Base-by-base conservation (phyloP, 1,140 invertebrate species). In the Drosophila rufa region DNA sequence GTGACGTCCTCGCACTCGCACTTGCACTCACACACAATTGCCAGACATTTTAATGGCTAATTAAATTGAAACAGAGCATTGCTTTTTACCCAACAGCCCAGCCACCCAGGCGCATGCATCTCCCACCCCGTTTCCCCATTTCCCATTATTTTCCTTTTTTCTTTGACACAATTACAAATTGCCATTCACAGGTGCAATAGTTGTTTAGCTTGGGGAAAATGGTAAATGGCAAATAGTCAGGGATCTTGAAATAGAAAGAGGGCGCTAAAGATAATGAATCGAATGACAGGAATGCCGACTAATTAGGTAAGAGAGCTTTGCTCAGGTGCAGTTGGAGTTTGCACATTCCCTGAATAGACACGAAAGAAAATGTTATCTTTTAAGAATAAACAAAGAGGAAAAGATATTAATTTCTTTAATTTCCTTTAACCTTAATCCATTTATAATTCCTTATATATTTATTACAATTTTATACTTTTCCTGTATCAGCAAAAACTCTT, bases 151-250 rank as follows among this genome's bases (percentile, higher is more conserved):
- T 55, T 56, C 30, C 25, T 53, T 25, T 30, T 55, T 47, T 51
- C 38, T 48, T 30, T 86, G 85, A 89, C 85, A 87, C 84, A 87
- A 87, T 89, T 87, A 87, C 85, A 87, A 87, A 87, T 89, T 89
- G 85, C 85, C 77, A 58, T 89, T 80, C 79, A 80, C 73, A 80
- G 81, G 56, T 85, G 61, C 43, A 47, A 67, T 65, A 48, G 65
- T 47, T 67, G 74, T 71, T 45, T 43, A 70, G 59, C 71, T 75
- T 43, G 69, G 33, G 33, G 43, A 25, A 70, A 51, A 73, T 70
- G 27, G 66, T 67, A 38, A 66, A 69, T 53, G 68, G 71, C 56
- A 53, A 40, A 43, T 42, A 43, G 48, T 62, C 27, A 15, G 58
- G 67, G 58, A 53, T 53, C 47, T 42, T 19, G 25, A 38, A 64